Base-by-base conservation (phyloP, 1,140 invertebrate genomes). In the Trichoplusia ni region DNA sequence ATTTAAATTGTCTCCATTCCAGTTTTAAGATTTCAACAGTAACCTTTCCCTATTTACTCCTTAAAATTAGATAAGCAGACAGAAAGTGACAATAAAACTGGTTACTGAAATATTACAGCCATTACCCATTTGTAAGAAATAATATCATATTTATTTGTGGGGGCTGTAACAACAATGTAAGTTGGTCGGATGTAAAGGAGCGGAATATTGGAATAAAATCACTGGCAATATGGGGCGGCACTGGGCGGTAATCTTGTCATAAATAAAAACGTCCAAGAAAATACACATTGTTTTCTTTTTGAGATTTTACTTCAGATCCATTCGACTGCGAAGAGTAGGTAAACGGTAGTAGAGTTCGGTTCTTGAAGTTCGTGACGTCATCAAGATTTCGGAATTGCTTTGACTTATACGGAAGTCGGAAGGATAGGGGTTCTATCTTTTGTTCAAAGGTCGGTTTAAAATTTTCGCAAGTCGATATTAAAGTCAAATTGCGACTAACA, bases 391-490 rank as follows among this genome's bases (percentile, higher is more conserved):
- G 49, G 62, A 58, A 62, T 67, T 56, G 51, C 37, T 53, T 31
- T 25, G 25, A 53, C 44, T 51, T 59, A 60, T 66, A 42, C 44
- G 42, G 37, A 47, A 67, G 65, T 53, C 44, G 42, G 37, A 47
- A 67, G 65, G 65, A 67, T 67, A 47, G 38, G 51, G 65, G 49
- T 62, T 62, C 62, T 62, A 67, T 56, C 49, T 29, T 33, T 7
- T 33, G 38, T 64, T 46, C 51, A 61, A 54, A 18, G 16, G 27
- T 18, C 27, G 18, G 35, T 54, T 25, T 38, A 42, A 64, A 54
- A 25, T 64, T 64, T 44, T 64, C 61, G 27, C 21, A 58, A 47
- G 54, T 56, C 19, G 11, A 13, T 23, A 35, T 53, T 53, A 19
- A 56, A 33, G 53, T 42, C 14, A 53, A 66, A 66, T 66, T 51